Base-by-base conservation (phyloP, 2,888 invertebrate genomes). In the Ectemnius lituratus region DNA sequence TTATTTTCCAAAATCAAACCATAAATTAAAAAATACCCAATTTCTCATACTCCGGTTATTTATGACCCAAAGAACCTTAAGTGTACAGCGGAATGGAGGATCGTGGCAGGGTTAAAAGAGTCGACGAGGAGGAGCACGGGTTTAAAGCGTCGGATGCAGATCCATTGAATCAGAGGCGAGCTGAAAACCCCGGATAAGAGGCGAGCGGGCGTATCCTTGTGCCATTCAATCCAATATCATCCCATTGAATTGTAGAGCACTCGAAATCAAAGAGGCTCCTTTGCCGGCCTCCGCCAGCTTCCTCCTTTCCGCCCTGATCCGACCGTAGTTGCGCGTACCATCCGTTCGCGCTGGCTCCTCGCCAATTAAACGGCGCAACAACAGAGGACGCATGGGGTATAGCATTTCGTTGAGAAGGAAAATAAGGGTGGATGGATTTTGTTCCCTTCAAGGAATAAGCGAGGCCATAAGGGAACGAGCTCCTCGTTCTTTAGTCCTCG, bases 321-420 rank as follows among this genome's bases (percentile, higher is more conserved):
- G 47, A 3, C 23, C 47, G n/a, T 2, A 47, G 47, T 5, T 14
- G 47, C 13, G n/a, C 47, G 20, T 2, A 20, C 20, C 20, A 37
- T 37, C 28, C 28, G 28, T 3, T 37, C 49, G n/a, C 16, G 5
- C 5, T 52, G 52, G 52, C 16, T 52, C 58, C 18, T 58, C 20
- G 58, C 20, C 58, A 58, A 58, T 58, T 58, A 58, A 58, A 8
- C 58, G 58, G 27, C 58, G 58, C 27, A 16, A 58, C 58, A 27
- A 23, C 20, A 58, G 16, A 52, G 52, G 6, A 37, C 49, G 49
- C n/a, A 13, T 0, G 4, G 4, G 49, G 13, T 2, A 6, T 4
- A 0, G n/a, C 14, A 49, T 49, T 49, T 16, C 49, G 16, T 49
- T 11, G 49, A 52, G 52, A 52, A 52, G n/a, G 52, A 52, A 52